These are phyloP conservation scores for Graphium colonna DNA, from an alignment of 2,888 invertebrate genomes.

Conservation along the genomic window DNA sequence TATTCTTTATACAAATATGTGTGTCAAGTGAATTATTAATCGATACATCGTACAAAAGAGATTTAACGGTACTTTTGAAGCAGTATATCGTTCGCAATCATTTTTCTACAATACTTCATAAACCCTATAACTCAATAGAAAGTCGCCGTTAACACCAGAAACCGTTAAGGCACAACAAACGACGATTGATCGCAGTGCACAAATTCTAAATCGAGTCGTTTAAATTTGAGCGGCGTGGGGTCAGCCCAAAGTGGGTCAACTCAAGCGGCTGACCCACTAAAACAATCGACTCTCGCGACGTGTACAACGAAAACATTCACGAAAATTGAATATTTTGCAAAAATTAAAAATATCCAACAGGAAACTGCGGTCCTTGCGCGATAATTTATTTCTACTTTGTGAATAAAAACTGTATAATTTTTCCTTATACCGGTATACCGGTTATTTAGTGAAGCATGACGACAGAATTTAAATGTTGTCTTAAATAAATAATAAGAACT, in stretches of 20 bases:
- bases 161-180: slow-evolving; percentile 12
- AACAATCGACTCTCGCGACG: slow-evolving; percentile 10
- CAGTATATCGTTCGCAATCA: neutral
- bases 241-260: slow-evolving; percentile 17
- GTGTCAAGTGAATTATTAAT: too few relatives aligned
- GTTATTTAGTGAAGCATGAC: too few relatives aligned
- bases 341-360: too few relatives aligned
- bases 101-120: neutral
- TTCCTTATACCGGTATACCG: too few relatives aligned
- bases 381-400: too few relatives aligned
- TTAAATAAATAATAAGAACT: neutral
- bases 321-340: too few relatives aligned
- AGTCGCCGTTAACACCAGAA: neutral
- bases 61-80: too few relatives aligned
- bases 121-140: neutral
- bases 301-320: too few relatives aligned
- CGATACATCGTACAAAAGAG: neutral
- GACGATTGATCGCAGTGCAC: slow-evolving; percentile 19
- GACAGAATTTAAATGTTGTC: neutral
- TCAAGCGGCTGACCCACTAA: slow-evolving; percentile 4
- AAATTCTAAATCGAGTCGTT: slow-evolving; percentile 18
- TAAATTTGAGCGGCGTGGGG: slow-evolving; percentile 20
- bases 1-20: too few relatives aligned
- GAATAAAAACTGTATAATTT: too few relatives aligned
- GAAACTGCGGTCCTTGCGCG: too few relatives aligned